Conservation (phyloP, 1,140 invertebrate genomes). For the Hyphantria cunea region DNA sequence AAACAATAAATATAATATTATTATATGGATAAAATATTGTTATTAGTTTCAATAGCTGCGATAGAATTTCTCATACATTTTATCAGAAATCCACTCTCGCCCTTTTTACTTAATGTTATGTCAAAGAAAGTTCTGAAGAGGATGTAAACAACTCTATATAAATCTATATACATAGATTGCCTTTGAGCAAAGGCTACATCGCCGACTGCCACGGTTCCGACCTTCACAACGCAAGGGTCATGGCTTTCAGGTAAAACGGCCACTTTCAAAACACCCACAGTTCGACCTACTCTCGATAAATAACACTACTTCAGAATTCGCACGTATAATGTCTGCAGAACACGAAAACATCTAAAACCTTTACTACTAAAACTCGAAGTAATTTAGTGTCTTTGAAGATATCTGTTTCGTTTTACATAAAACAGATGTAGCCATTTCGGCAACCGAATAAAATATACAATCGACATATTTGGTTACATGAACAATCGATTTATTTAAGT, state of each 20-base stretch:
- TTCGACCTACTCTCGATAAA: constrained; percentile 43
- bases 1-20: too few relatives aligned
- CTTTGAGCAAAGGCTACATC: constrained; percentile 41
- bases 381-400: constrained; percentile 16
- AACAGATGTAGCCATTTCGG: constrained; percentile 16
- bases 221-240: constrained; percentile 48
- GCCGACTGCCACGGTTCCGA: constrained; percentile 55
- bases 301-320: constrained; percentile 44
- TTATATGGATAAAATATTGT: too few relatives aligned
- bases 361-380: constrained; percentile 19
- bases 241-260: constrained; percentile 49
- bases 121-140: too few relatives aligned
- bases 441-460: constrained; percentile 22
- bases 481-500: constrained; percentile 17
- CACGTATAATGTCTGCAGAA: constrained; percentile 33
- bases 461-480: constrained; percentile 25
- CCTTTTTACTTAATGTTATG: too few relatives aligned
- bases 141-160: constrained; percentile 3
- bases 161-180: not conserved
- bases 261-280: constrained; percentile 47
- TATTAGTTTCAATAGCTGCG: too few relatives aligned
- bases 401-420: constrained; percentile 3
- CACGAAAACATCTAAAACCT: constrained; percentile 34
- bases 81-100: too few relatives aligned
- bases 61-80: too few relatives aligned